Evolutionary conservation across 2,797 vertebrate species (phyloP), one percentile per base, ranked within the genome.

Genomic region (Phrynocephalus forsythii): DNA sequence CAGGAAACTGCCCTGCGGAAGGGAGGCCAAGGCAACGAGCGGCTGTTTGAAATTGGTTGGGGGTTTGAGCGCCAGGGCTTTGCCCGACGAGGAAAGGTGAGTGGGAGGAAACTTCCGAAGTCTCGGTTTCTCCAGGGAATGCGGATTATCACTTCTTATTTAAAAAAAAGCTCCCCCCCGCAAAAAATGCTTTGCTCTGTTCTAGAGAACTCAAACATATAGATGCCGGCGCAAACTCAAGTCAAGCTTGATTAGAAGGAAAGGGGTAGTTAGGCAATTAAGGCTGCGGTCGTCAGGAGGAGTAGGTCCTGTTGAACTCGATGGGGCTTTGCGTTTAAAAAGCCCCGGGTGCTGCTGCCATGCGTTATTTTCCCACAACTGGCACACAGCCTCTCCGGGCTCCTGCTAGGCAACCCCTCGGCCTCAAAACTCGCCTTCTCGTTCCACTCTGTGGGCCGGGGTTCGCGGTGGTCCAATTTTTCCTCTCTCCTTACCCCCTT

Each of bases 1-100:
- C 90, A 94, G 92, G 81, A 87, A 94, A 82, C 78, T n/a, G 73
- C 1, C 56, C 90, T 91, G 92, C 87, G 91, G 92, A 84, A 90
- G 33, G n/a, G 22, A 92, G 88, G 92, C 91, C 89, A 87, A 0
- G 80, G 66, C 63, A 24, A 76, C 28, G 44, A 30, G 60, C 26
- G 81, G 63, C 77, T 5, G n/a, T 20, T 75, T 73, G 56, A 18
- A 50, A 72, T 44, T 82, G 66, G 52, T 68, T 81, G 82, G 71
- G 69, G 76, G 38, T 44, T 50, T 76, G 78, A 85, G 71, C 87
- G 1, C 56, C 79, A 86, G 92, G 88, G 88, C 88, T 90, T 89
- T 92, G 91, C 88, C 91, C 85, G 86, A 90, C 90, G 82, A 91
- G 69, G 2, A 87, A 86, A 92, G 95, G 83, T 80, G 91, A 91